Evolutionary conservation across 2,797 vertebrate species (phyloP).

Genomic region (Platyrinchus mystaceus): DNA sequence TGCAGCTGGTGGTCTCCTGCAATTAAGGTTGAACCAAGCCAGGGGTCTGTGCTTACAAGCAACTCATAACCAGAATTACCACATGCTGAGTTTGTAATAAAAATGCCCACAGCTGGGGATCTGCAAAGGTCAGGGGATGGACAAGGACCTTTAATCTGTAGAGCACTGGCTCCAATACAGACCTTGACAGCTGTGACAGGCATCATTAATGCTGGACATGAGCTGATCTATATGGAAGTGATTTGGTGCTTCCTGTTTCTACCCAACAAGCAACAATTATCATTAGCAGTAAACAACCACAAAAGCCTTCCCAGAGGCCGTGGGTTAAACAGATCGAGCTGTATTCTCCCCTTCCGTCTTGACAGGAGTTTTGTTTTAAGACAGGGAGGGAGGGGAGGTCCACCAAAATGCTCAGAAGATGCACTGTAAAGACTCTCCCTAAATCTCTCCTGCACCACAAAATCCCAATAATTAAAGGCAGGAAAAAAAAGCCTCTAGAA

Average conservation of each 20-base stretch:
- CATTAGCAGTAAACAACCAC: neutral
- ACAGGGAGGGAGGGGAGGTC: neutral
- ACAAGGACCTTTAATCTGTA: slow-evolving; percentile 3
- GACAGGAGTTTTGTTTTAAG: neutral
- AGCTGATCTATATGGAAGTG: neutral
- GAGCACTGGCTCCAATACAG: neutral
- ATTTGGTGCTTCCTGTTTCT: neutral
- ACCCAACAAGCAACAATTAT: neutral
- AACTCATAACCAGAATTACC: neutral
- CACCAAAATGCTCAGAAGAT: neutral
- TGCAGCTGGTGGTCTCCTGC: neutral
- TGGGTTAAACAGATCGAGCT: neutral
- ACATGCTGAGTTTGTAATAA: neutral
- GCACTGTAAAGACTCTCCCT: neutral
- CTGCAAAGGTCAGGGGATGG: neutral
- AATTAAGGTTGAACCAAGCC: neutral
- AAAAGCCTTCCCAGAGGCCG: neutral
- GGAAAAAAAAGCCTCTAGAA: neutral
- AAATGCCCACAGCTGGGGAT: neutral
- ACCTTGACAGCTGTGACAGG: slow-evolving; percentile 6
- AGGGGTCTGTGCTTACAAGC: neutral
- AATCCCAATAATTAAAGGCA: rapidly evolving
- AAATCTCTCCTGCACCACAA: neutral
- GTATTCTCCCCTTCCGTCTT: neutral
- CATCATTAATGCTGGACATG: neutral